These are phyloP conservation scores for Orchestia grillus DNA, from an alignment of 1,140 invertebrate species.

Conservation along the genomic window DNA sequence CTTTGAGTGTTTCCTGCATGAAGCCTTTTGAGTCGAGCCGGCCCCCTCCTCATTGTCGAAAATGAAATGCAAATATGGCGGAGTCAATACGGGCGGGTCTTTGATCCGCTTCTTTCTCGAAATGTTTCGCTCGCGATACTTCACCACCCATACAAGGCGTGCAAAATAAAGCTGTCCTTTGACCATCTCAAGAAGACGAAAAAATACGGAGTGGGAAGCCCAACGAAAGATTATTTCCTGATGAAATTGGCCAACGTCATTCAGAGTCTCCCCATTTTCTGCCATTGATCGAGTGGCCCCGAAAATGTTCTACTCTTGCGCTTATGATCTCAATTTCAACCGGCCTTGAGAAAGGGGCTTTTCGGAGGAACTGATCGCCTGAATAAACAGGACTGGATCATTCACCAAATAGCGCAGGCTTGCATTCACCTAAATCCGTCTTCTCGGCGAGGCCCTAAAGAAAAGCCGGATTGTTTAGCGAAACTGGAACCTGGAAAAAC, in stretches of 20 bases:
- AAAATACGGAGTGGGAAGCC: conserved; percentile 9
- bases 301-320: not conserved
- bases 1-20: conserved; percentile 46
- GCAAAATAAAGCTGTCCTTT: conserved; percentile 32
- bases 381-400: conserved; percentile 7
- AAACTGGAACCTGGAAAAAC: not conserved
- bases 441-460: not conserved
- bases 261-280: not conserved
- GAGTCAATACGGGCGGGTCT: conserved; percentile 37
- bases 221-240: not conserved
- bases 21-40: conserved; percentile 23
- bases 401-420: not conserved
- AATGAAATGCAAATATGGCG: conserved; percentile 44
- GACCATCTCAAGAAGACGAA: conserved; percentile 28
- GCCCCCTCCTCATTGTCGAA: conserved; percentile 27
- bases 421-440: not conserved
- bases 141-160: not conserved
- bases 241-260: not conserved
- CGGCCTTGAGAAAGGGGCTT: not conserved
- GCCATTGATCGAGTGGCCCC: not conserved
- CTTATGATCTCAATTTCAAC: conserved; percentile 1
- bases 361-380: not conserved
- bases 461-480: not conserved
- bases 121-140: conserved; percentile 35
- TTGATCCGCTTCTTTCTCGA: conserved; percentile 40